A percentile compares a stretch with the other conserved stretches of the same genome.
These are phyloP conservation scores for Turritopsis rubra DNA, from an alignment of 30 jellyfish, hydroid and myxozoan species.

Conservation along the genomic window DNA sequence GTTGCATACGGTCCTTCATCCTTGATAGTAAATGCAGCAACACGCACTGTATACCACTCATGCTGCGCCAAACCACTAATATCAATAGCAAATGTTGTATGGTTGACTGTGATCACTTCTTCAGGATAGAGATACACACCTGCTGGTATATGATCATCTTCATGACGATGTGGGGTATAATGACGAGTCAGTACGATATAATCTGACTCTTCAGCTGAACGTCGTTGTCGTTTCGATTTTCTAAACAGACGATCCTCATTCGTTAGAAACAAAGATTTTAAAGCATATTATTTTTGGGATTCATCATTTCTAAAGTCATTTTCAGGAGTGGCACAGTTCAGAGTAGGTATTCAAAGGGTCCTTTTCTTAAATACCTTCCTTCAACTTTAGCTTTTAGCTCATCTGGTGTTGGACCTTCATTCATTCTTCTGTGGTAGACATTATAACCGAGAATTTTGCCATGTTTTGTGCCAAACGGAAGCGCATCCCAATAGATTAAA, in stretches of 20 bases:
- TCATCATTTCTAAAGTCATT: too few species aligned
- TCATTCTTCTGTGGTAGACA: constrained; percentile 8
- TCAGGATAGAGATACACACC: constrained; percentile 17
- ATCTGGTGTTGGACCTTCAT: constrained; percentile 19
- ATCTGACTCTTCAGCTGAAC: background rate
- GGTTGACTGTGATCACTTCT: constrained; percentile 24
- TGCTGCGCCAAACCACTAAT: constrained; percentile 28
- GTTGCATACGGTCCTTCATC: constrained; percentile 43
- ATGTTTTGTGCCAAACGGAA: constrained; percentile 10
- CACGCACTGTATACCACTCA: constrained; percentile 42
- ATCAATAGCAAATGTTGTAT: constrained; percentile 5
- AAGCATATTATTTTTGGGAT: background rate
- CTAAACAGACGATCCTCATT: background rate
- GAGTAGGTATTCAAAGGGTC: too few species aligned
- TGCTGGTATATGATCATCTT: background rate
- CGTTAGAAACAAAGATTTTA: background rate
- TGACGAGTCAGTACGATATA: background rate
- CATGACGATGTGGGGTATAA: background rate
- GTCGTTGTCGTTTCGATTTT: background rate
- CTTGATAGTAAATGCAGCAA: constrained; percentile 29
- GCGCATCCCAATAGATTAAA: constrained; percentile 9
- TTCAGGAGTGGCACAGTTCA: too few species aligned
- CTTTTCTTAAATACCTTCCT: too few species aligned
- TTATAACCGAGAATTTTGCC: constrained; percentile 13
- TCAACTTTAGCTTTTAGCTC: background rate